Evolutionary conservation across 37 sponge, comb jelly and placozoan genomes (phyloP), one percentile per base, ranked within the genome.

Genomic region (Diacarnus erythraeanus): DNA sequence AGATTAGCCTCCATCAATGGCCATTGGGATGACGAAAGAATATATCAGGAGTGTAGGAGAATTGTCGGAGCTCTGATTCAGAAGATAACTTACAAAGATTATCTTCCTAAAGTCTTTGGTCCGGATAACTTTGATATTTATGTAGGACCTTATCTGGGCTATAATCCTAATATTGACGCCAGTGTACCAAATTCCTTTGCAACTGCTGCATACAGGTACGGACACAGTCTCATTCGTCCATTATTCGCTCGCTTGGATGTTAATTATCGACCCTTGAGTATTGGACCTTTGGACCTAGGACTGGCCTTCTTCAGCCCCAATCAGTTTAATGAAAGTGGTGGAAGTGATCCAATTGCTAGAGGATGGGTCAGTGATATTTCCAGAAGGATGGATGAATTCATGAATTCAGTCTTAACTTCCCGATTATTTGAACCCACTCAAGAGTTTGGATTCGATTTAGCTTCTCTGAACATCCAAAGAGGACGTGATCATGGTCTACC

Each of bases 401-500:
- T 91, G 47, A 86, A 81, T 56, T 35, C 3, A 0, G 83, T 88
- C 17, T 80, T 95, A 40, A 95, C 89, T 17, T 77, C 71, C 27
- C 59, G 56, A 35, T 77, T 95, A n/a, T 95, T 95, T 63, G 68
- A 84, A 37, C 34, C 47, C 6, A 38, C 37, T 1, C 42, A 15
- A 12, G 21, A 27, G 10, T 17, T 60, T 20, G 91, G 83, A 3
- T 36, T 84, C 43, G 97, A 96, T 81, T 80, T 96, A 23, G 92
- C 92, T 17, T 79, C 95, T 15, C 80, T 94, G n/a, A 94, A 93
- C 71, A 87, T 96, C 26, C 95, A 96, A 57, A 75, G 97, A 35
- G 88, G 92, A 0, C 85, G 97, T 40, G 97, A 96, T 47, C 92
- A 93, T 75, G 97, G 97, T 25, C 80, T 98, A 1, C 89, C 97